phyloP scores from a whole-genome alignment of 2,888 invertebrate genomes.

The Drosophila siamana region DNA sequence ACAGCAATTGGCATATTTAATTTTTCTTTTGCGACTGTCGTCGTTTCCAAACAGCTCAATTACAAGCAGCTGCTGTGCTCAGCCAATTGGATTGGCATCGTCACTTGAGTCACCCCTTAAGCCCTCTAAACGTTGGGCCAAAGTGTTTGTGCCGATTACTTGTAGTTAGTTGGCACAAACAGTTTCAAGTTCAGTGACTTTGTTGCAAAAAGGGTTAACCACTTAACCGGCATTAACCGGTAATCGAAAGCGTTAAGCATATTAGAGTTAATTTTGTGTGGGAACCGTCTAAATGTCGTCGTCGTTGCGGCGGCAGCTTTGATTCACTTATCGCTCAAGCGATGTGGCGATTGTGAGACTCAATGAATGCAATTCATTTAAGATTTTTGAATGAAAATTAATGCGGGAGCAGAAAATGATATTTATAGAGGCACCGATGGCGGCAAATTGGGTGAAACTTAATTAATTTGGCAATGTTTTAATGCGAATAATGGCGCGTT shows the following conservation, averaged over 20 bases:
- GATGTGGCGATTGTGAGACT: not conserved
- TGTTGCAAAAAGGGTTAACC: slow-evolving; percentile 30
- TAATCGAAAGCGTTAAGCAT: slow-evolving; percentile 43
- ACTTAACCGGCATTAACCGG: slow-evolving; percentile 42
- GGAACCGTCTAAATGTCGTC: not conserved
- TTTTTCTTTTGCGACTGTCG: slow-evolving; percentile 2
- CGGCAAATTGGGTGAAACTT: not conserved
- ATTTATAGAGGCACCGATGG: not conserved
- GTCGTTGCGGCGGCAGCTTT: not conserved
- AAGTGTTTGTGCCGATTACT: slow-evolving; percentile 5
- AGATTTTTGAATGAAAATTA: not conserved
- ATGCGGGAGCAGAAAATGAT: not conserved
- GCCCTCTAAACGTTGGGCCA: not conserved
- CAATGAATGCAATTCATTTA: slow-evolving; percentile 7
- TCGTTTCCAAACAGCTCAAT: slow-evolving; percentile 13
- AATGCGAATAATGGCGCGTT: not conserved
- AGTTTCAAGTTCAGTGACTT: slow-evolving; percentile 65
- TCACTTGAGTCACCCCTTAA: not conserved
- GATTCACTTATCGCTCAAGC: slow-evolving; percentile 13
- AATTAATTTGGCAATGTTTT: not conserved
- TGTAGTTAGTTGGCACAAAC: slow-evolving; percentile 17
- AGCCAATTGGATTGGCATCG: not conserved
- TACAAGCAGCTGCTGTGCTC: not conserved
- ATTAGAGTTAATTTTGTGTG: slow-evolving; percentile 19
- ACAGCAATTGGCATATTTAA: slow-evolving; percentile 39